phyloP scores from a whole-genome alignment of 1,140 invertebrate species.

The Drosophila ananassae region DNA sequence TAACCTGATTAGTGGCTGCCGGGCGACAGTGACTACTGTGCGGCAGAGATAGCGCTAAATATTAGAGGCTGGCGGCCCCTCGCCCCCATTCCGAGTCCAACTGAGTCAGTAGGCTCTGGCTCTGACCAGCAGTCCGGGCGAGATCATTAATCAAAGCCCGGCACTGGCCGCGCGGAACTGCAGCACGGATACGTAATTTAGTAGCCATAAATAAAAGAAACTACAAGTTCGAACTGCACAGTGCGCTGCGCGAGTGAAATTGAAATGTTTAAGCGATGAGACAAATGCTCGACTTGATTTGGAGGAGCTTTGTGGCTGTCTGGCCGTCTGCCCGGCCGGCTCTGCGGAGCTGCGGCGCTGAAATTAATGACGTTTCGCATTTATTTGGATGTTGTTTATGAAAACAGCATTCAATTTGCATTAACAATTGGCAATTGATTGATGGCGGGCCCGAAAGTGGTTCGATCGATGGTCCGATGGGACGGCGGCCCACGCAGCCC shows the following conservation, averaged over 20 bases:
- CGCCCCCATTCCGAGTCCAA: constrained; percentile 16
- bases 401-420: constrained; percentile 80
- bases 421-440: constrained; percentile 75
- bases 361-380: constrained; percentile 77
- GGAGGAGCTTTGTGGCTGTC: constrained; percentile 36
- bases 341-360: constrained; percentile 26
- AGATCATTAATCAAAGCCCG: constrained; percentile 75
- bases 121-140: constrained; percentile 11
- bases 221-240: constrained; percentile 32
- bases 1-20: constrained; percentile 74
- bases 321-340: constrained; percentile 4
- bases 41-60: constrained; percentile 53
- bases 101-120: constrained; percentile 16
- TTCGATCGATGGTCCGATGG: constrained; percentile 18
- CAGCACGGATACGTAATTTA: constrained; percentile 77
- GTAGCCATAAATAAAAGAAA: constrained; percentile 80
- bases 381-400: constrained; percentile 79
- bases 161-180: constrained; percentile 27
- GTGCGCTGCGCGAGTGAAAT: constrained; percentile 61
- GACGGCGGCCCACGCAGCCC: constrained; percentile 32
- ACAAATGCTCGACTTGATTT: constrained; percentile 79
- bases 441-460: constrained; percentile 53
- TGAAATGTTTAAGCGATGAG: constrained; percentile 81
- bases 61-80: constrained; percentile 57
- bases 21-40: constrained; percentile 63